Base-by-base conservation (phyloP, 2,888 invertebrate genomes). In the Lepidonotus clava region DNA sequence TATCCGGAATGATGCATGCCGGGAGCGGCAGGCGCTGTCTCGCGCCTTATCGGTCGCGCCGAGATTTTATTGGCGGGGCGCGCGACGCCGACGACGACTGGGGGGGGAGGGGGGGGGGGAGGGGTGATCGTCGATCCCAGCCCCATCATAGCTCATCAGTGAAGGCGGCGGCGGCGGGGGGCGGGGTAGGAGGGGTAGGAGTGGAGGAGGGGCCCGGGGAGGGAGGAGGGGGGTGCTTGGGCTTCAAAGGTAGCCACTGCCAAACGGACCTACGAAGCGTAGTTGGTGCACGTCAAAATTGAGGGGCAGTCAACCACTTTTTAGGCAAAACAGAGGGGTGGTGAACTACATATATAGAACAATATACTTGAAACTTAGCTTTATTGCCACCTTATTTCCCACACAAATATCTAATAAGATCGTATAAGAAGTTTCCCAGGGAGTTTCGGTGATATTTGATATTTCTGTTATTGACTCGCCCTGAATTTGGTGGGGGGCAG, bases 1-100 rank as follows among this genome's bases (percentile, higher is more conserved):
- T 71, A 71, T 71, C 71, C 71, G 71, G 71, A 71, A 71, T 34
- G 71, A 38, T 34, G 71, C 36, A 71, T 71, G 71, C 71, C 38
- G 71, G 71, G 71, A 34, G 18, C n/a, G 71, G 21, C 71, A 38
- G 71, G 71, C 36, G 38, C 36, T 71, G 71, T 71, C 71, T 71
- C 71, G 71, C 71, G 38, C 71, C 71, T 71, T 71, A 71, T 71
- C 71, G 71, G n/a, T 38, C 71, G 36, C 71, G 36, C 14, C 71
- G 36, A 38, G 38, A 38, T 71, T 71, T 71, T 71, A 71, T 71
- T 71, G 71, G 71, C 14, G 11, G 38, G 71, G 11, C 4, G 71
- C 34, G 36, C 36, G 71, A 71, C n/a, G 71, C 36, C 71, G 71
- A 21, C 71, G 71, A 18, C 11, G 36, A n/a, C 18, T 8, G 56